Base-by-base conservation (phyloP, 2,113 vertebrate genomes). In the Casuarius casuarius region DNA sequence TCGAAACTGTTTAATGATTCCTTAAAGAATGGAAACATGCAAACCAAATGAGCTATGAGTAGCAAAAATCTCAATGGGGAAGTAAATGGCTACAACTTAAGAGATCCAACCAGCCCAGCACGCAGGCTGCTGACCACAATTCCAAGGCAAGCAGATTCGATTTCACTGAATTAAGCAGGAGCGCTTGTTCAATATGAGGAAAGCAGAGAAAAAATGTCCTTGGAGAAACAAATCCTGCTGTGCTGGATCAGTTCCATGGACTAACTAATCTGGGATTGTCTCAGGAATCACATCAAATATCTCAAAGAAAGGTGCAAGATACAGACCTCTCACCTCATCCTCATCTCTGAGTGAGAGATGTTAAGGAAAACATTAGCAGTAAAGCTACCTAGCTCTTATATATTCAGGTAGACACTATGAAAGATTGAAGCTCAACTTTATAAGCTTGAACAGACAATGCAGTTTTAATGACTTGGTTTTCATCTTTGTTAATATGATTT, bases 211-310 rank as follows among this genome's bases (percentile, higher is more conserved):
- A 76, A 84, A 89, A 71, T 28, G 3, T 48, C 63, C 44, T 88
- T 81, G 78, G 72, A 95, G 94, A 91, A 95, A 94, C 82, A 92
- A 86, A 72, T 86, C 92, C 88, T 68, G 92, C 93, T 77, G 93
- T 33, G 88, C 38, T 94, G 88, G 83, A 78, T 67, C 79, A 75
- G 61, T 38, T 86, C 63, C 72, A 9, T 0, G 22, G 72, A 35
- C 21, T 71, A 90, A 81, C 42, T 71, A 54, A 92, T 1, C 29
- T 14, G 4, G 65, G 56, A 18, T 25, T 56, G 79, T n/a, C 48
- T 72, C 5, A 13, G 72, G 85, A 86, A 38, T 7, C n/a, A 42
- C 82, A n/a, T 5, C 31, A 22, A 62, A 4, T 1, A 31, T 4
- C 29, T n/a, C 68, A 1, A 68, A 51, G 83, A 18, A 78, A 83